Conservation (phyloP, 2,797 vertebrate species). For the Kryptolebias ocellatus region DNA sequence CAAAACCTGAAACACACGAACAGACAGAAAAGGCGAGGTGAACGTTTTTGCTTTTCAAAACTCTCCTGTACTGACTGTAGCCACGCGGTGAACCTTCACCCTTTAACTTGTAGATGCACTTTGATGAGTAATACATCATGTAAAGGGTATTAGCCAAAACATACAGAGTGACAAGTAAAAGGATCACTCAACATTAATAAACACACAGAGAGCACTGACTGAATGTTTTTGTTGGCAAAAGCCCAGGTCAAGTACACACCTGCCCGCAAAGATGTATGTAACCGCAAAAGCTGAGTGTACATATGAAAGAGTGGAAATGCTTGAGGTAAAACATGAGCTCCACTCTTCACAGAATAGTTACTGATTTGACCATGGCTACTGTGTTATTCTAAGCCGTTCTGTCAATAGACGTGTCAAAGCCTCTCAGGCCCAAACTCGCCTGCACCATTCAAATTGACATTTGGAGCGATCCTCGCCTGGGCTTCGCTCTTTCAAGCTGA, state of each 20-base stretch:
- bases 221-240: conserved; percentile 14
- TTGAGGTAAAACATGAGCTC: conserved; percentile 8
- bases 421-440: conserved; percentile 66
- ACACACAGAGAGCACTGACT: conserved; percentile 17
- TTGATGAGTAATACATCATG: conserved; percentile 11
- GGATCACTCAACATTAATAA: conserved; percentile 33
- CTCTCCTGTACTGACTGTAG: background rate
- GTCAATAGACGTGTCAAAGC: conserved; percentile 70
- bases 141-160: conserved; percentile 10
- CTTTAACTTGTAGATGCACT: conserved; percentile 48
- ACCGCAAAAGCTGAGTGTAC: conserved; percentile 22
- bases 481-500: conserved; percentile 57
- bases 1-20: conserved; percentile 82
- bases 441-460: conserved; percentile 80
- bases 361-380: conserved; percentile 56
- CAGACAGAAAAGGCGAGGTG: conserved; percentile 11
- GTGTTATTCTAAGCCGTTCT: conserved; percentile 62
- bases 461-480: conserved; percentile 73
- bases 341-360: conserved; percentile 47
- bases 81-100: background rate
- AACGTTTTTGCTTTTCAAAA: conserved; percentile 11
- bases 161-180: conserved; percentile 35
- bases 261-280: conserved; percentile 31
- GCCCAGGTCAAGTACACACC: conserved; percentile 13
- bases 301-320: conserved; percentile 4